Conservation (phyloP, 2,888 invertebrate genomes). For the Venusia cambrica region DNA sequence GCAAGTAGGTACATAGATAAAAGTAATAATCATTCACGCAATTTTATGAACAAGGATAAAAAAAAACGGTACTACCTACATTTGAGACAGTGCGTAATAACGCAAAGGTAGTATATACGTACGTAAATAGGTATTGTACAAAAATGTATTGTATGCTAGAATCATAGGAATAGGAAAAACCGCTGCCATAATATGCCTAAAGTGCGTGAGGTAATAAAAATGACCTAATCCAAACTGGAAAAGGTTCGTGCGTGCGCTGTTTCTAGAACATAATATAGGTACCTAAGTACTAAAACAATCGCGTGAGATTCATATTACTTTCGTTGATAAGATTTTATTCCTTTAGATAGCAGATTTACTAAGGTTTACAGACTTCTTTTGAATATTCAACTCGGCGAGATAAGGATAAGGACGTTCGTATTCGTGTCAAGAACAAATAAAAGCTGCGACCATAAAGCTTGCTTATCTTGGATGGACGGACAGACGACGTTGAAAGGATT, state of each 20-base stretch:
- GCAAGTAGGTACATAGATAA: no score
- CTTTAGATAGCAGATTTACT: conserved; percentile 23
- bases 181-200: no score
- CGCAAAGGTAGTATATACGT: no score
- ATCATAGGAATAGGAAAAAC: no score
- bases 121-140: no score
- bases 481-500: conserved; percentile 44
- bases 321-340: conserved; percentile 26
- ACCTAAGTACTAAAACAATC: conserved; percentile 26
- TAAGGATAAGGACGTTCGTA: conserved; percentile 44
- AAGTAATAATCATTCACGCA: no score
- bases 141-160: no score
- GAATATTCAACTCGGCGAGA: conserved; percentile 53
- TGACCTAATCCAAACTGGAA: no score
- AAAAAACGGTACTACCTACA: no score
- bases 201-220: no score
- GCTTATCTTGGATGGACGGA: conserved; percentile 58
- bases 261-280: no score
- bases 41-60: conserved; percentile 16
- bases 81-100: no score
- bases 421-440: conserved; percentile 71
- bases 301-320: conserved; percentile 27
- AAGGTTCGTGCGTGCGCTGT: conserved; percentile 21
- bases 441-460: conserved; percentile 56
- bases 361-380: conserved; percentile 29